Percentiles rank a stretch among this genome's conserved stretches.
Evolutionary conservation across 2,888 invertebrate species (phyloP).

Genomic region (Caenorhabditis macrosperma): DNA sequence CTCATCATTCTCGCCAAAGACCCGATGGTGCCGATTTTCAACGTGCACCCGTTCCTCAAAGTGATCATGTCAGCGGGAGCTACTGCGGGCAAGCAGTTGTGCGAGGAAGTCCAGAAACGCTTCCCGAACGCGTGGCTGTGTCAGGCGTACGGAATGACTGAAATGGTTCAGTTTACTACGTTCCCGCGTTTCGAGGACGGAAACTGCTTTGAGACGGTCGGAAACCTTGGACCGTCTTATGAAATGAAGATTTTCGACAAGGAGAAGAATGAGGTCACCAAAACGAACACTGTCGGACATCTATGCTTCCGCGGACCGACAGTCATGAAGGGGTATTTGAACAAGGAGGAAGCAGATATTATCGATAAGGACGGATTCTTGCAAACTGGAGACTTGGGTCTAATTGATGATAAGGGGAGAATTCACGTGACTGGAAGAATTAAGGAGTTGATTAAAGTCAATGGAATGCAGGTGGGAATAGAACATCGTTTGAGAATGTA

Average conservation of each 20-base stretch:
- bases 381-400: constrained; percentile 58
- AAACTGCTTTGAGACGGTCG: constrained; percentile 52
- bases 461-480: constrained; percentile 56
- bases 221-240: constrained; percentile 42
- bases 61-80: constrained; percentile 85
- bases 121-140: constrained; percentile 65
- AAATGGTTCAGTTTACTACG: constrained; percentile 60
- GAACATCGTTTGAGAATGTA: too few species aligned
- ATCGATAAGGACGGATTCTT: constrained; percentile 61
- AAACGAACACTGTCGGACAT: constrained; percentile 48
- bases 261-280: constrained; percentile 39
- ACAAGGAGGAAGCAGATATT: constrained; percentile 40
- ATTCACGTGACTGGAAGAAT: constrained; percentile 51
- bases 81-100: constrained; percentile 69
- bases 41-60: constrained; percentile 79
- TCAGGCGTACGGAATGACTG: constrained; percentile 61
- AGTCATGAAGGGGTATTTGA: constrained; percentile 66
- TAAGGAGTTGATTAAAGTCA: constrained; percentile 60
- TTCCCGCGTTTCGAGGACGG: constrained; percentile 48
- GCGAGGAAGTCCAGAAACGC: constrained; percentile 66
- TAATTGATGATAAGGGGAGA: constrained; percentile 44
- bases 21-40: constrained; percentile 83
- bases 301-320: constrained; percentile 65
- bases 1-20: constrained; percentile 86
- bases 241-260: constrained; percentile 53